phyloP scores from a whole-genome alignment of 2,888 invertebrate genomes.

The Cerceris ruficornis region DNA sequence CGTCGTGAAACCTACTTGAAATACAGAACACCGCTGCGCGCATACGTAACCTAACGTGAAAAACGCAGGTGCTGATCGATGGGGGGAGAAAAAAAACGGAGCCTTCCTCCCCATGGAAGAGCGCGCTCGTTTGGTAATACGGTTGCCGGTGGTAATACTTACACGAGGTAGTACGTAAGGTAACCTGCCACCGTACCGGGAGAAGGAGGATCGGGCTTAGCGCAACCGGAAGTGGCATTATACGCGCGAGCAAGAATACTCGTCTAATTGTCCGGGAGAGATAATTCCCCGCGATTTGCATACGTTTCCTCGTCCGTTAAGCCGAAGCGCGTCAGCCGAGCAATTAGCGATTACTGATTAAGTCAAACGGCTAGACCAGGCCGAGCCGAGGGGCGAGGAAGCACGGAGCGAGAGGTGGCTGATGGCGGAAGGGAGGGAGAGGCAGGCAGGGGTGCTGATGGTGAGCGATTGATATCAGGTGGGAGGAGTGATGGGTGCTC shows the following conservation, averaged over 20 bases:
- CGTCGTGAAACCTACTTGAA: background rate
- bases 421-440: slow-evolving; percentile 36
- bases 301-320: slow-evolving; percentile 80
- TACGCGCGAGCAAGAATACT: slow-evolving; percentile 76
- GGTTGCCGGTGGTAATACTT: slow-evolving; percentile 22
- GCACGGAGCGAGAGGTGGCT: slow-evolving; percentile 29
- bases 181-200: background rate
- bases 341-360: slow-evolving; percentile 82
- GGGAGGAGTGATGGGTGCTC: slow-evolving; percentile 76
- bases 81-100: slow-evolving; percentile 9
- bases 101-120: slow-evolving; percentile 9
- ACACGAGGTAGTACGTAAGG: slow-evolving; percentile 5
- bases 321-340: slow-evolving; percentile 77
- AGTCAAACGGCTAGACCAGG: slow-evolving; percentile 78
- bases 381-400: slow-evolving; percentile 58
- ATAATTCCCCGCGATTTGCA: slow-evolving; percentile 79
- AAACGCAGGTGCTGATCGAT: slow-evolving; percentile 55
- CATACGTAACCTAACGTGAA: slow-evolving; percentile 11
- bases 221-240: slow-evolving; percentile 76
- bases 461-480: slow-evolving; percentile 77
- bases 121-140: slow-evolving; percentile 45
- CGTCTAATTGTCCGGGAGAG: slow-evolving; percentile 80
- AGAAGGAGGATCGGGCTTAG: slow-evolving; percentile 44
- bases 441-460: slow-evolving; percentile 68
- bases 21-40: background rate